These are phyloP conservation scores for Actinostola sp. DNA, from an alignment of 92 coral and sea anemone species.

Conservation along the genomic window DNA sequence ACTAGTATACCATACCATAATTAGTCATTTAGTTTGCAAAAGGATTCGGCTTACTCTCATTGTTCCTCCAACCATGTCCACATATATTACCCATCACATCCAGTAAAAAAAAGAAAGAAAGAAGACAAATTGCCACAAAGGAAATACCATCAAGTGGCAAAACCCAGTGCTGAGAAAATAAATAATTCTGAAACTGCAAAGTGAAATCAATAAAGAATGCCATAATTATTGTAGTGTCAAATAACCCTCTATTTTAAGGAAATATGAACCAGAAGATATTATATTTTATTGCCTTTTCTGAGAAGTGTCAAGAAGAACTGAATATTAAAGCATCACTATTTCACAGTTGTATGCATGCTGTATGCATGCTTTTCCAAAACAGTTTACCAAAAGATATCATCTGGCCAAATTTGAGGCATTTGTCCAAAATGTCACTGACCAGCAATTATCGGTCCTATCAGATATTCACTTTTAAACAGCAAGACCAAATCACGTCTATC, in stretches of 20 bases:
- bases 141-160: slow-evolving; percentile 38
- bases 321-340: slow-evolving; percentile 48
- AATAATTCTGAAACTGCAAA: slow-evolving; percentile 28
- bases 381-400: no score
- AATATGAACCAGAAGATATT: slow-evolving; percentile 33
- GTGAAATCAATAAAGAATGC: slow-evolving; percentile 49
- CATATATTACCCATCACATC: slow-evolving; percentile 31
- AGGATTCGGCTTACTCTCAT: not conserved
- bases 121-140: slow-evolving; percentile 42
- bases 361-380: no score
- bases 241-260: slow-evolving; percentile 52
- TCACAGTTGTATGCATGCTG: slow-evolving; percentile 24
- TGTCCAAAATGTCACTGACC: no score
- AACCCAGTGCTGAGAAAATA: slow-evolving; percentile 34
- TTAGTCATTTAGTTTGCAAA: not conserved
- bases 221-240: slow-evolving; percentile 23
- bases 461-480: no score
- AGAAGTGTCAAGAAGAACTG: slow-evolving; percentile 43
- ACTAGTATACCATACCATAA: not conserved
- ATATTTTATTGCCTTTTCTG: slow-evolving; percentile 42
- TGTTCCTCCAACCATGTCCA: slow-evolving; percentile 28
- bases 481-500: no score
- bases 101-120: slow-evolving; percentile 22
- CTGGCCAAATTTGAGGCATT: no score
- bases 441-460: no score